These are phyloP conservation scores for Trachelus iudaicus DNA, from an alignment of 2,888 invertebrate species.

Conservation along the genomic window DNA sequence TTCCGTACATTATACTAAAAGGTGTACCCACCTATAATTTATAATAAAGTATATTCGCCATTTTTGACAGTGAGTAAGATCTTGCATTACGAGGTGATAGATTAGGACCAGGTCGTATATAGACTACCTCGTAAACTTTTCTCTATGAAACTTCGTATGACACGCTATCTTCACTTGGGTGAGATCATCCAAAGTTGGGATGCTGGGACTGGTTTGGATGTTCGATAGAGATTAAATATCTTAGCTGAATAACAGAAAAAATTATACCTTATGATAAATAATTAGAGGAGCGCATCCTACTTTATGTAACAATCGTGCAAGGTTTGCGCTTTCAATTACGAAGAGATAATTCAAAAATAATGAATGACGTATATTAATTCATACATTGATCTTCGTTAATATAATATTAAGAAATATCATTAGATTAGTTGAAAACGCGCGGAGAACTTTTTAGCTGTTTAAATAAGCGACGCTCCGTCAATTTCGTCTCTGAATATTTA, in stretches of 20 bases:
- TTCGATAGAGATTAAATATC: neutral
- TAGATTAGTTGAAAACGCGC: neutral
- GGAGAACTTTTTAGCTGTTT: neutral
- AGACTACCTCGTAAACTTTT: neutral
- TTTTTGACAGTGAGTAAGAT: neutral
- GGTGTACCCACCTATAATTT: neutral
- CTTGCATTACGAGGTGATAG: neutral
- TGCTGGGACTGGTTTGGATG: neutral
- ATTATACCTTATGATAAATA: neutral
- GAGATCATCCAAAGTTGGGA: constrained; percentile 4
- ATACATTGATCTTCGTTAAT: neutral
- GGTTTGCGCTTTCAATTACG: neutral
- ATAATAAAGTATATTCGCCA: neutral
- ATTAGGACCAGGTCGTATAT: neutral
- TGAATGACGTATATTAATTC: neutral
- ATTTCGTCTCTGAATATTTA: neutral
- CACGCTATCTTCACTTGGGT: neutral
- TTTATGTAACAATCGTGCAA: neutral
- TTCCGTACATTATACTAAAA: neutral
- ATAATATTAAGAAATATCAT: neutral
- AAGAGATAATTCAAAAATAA: neutral
- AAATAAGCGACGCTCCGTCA: neutral
- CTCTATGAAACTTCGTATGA: neutral
- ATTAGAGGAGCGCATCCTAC: neutral
- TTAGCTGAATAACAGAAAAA: neutral